Conservation (phyloP, 1,140 invertebrate genomes). For the Panagrolaimus sp. region DNA sequence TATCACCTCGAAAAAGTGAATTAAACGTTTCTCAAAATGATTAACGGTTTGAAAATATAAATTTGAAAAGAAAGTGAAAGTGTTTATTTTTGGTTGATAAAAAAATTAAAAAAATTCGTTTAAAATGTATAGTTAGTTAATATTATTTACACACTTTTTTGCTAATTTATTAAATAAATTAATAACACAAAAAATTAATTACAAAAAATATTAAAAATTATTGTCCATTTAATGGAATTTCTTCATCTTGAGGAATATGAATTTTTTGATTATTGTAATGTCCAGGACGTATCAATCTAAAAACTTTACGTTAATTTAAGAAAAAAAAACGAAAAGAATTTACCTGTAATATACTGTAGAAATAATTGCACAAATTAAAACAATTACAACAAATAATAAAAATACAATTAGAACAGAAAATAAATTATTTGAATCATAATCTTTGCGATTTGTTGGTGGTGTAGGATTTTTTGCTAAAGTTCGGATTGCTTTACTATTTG, state of each 20-base stretch:
- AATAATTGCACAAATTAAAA: conserved; percentile 1
- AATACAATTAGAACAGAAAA: conserved; percentile 16
- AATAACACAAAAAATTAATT: not conserved
- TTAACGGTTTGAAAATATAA: too few relatives aligned
- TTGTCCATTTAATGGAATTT: conserved; percentile 11
- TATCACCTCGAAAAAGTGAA: too few relatives aligned
- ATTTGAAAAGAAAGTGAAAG: too few relatives aligned
- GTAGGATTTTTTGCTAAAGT: not conserved
- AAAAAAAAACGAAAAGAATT: not conserved
- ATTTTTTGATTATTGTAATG: conserved; percentile 10
- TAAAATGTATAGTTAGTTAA: too few relatives aligned
- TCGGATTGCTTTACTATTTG: conserved; percentile 8
- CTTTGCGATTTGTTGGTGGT: not conserved
- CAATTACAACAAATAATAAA: conserved; percentile 1
- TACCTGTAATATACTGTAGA: conserved; percentile 15
- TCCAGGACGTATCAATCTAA: conserved; percentile 11
- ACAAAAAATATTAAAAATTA: conserved; percentile 3
- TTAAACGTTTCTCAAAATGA: too few relatives aligned
- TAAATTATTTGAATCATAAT: conserved; percentile 15
- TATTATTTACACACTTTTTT: too few relatives aligned
- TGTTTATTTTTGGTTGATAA: too few relatives aligned
- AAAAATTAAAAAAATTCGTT: too few relatives aligned
- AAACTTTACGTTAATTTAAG: not conserved
- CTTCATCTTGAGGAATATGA: not conserved
- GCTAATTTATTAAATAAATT: not conserved